Evolutionary conservation across 2,113 vertebrate species (phyloP).

Genomic region (Maccullochella peelii): DNA sequence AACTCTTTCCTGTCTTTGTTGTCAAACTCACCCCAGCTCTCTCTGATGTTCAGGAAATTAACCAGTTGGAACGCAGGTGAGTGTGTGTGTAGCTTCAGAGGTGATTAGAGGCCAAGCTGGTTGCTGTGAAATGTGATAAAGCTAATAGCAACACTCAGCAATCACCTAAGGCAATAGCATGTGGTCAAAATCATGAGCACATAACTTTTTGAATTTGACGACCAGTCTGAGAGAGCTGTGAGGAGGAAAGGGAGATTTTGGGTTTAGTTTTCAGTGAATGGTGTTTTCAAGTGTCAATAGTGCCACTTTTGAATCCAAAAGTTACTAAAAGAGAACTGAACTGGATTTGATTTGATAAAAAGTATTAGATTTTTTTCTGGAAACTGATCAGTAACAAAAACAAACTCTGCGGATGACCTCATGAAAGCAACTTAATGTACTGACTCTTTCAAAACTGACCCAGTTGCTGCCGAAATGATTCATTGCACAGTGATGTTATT

Average conservation of each 20-base stretch:
- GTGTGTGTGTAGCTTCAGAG: conserved; percentile 16
- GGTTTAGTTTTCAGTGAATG: not conserved
- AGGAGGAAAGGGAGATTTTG: not conserved
- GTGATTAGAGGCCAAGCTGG: conserved; percentile 29
- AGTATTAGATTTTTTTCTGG: conserved; percentile 34
- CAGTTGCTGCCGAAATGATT: conserved; percentile 46
- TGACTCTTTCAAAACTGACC: conserved; percentile 39
- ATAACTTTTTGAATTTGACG: conserved; percentile 35
- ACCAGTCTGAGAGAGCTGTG: conserved; percentile 24
- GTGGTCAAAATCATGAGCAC: conserved; percentile 40
- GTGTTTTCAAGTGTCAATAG: not conserved
- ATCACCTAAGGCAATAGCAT: conserved; percentile 40
- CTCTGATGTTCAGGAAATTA: conserved; percentile 79
- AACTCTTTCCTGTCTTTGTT: conserved; percentile 78
- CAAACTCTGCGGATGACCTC: conserved; percentile 37
- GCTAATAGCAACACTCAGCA: conserved; percentile 42
- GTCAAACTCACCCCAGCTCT: conserved; percentile 32
- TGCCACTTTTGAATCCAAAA: not conserved
- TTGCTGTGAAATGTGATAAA: conserved; percentile 47
- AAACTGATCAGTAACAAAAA: conserved; percentile 47
- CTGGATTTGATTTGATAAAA: conserved; percentile 33
- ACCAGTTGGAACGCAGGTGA: conserved; percentile 71
- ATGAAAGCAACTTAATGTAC: conserved; percentile 16
- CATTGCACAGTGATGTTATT: conserved; percentile 43
- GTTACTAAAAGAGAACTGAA: conserved; percentile 22